Evolutionary conservation across 2,113 vertebrate species (phyloP).

Genomic region (Tiliqua scincoides): DNA sequence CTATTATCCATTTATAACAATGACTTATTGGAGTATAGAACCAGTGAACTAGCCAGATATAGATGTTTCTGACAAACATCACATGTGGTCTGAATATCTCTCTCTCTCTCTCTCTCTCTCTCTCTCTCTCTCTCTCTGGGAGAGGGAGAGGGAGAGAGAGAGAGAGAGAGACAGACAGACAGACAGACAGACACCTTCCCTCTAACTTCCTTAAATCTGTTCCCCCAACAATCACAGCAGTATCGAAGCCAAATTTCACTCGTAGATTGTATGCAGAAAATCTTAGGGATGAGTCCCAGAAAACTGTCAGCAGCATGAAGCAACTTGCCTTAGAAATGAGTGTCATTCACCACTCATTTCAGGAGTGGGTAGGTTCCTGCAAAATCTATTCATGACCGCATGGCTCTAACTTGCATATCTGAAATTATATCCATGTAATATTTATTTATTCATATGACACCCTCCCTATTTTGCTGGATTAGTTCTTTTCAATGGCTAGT

Average conservation of each 20-base stretch:
- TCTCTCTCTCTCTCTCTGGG: background rate
- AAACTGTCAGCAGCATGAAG: background rate
- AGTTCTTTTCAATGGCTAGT: slow-evolving; percentile 17
- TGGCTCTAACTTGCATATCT: background rate
- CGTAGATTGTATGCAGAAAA: background rate
- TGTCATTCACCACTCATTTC: background rate
- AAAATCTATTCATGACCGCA: background rate
- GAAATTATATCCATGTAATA: background rate
- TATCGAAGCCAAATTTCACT: background rate
- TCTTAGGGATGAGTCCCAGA: background rate
- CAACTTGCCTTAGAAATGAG: background rate
- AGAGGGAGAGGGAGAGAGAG: background rate
- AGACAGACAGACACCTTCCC: no score
- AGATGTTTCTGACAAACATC: background rate
- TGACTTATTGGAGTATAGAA: background rate
- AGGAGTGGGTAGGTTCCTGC: background rate
- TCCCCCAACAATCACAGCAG: background rate
- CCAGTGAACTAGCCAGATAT: background rate
- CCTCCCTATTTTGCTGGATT: slow-evolving; percentile 4
- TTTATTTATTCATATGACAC: background rate
- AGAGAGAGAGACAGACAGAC: background rate
- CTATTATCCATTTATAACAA: no score
- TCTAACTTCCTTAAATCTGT: background rate
- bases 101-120: no score
- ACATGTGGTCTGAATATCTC: background rate